A percentile compares a stretch with the other conserved stretches of the same genome.
These are phyloP conservation scores for Gnathonemus longibarbis DNA, from an alignment of 2,113 vertebrate species.

Conservation along the genomic window DNA sequence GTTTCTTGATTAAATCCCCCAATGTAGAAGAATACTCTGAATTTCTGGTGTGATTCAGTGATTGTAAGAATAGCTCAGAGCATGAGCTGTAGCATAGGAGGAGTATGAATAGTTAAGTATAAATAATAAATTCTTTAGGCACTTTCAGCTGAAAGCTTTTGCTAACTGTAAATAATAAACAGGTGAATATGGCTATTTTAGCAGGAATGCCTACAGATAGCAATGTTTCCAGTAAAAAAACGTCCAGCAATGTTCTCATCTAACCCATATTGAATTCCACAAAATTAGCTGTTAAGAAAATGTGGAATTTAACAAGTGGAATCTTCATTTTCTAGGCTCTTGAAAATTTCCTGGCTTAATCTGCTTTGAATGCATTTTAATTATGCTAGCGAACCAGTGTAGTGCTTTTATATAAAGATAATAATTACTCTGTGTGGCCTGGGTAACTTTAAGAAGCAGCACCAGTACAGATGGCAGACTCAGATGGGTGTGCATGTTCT, in stretches of 20 bases:
- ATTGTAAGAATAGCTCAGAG: neutral
- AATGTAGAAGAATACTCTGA: neutral
- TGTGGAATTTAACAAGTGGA: neutral
- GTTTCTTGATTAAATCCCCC: neutral
- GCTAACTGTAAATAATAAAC: neutral
- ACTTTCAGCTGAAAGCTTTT: neutral
- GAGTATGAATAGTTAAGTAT: neutral
- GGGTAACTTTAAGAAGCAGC: neutral
- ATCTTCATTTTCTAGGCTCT: neutral
- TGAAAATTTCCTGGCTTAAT: neutral
- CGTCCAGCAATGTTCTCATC: neutral
- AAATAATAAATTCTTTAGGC: neutral
- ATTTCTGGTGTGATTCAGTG: neutral
- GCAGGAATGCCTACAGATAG: neutral
- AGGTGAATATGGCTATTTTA: neutral
- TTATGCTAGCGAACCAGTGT: neutral
- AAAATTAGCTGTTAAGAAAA: neutral
- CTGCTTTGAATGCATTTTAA: neutral
- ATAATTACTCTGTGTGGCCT: neutral
- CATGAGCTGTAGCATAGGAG: neutral
- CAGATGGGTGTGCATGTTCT: neutral
- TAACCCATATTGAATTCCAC: neutral
- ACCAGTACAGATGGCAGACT: neutral
- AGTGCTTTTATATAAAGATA: neutral
- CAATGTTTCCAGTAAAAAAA: neutral